A percentile compares a stretch with the other conserved stretches of the same genome.
Evolutionary conservation across 2,797 vertebrate species (phyloP).

Genomic region (Ptychobarbus kaznakovi): DNA sequence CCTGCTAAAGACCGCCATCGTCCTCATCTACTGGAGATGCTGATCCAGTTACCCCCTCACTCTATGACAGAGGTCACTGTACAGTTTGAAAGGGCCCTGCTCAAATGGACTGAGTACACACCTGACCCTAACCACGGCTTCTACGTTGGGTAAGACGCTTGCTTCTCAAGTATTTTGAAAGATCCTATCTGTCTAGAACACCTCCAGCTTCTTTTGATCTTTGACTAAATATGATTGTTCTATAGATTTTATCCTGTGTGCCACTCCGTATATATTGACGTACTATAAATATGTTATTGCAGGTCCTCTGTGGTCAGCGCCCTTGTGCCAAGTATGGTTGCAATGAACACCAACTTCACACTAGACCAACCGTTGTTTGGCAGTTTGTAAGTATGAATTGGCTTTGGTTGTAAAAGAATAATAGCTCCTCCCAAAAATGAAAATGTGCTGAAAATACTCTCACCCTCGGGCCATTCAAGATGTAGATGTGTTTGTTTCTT

Average conservation of each 20-base stretch:
- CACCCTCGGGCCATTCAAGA: not conserved
- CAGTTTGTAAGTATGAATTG: constrained; percentile 85
- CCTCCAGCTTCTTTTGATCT: not conserved
- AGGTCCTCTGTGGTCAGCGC: constrained; percentile 95
- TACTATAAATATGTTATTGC: constrained; percentile 24
- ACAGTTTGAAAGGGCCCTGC: constrained; percentile 93
- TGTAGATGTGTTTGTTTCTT: not conserved
- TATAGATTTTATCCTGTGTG: not conserved
- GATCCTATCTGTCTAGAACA: not conserved
- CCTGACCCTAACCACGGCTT: constrained; percentile 97
- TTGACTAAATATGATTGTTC: not conserved
- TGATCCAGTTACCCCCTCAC: constrained; percentile 94
- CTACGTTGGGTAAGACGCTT: constrained; percentile 85
- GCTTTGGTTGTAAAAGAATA: not conserved
- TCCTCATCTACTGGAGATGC: constrained; percentile 96
- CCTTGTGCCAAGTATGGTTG: constrained; percentile 89
- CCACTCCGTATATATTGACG: not conserved
- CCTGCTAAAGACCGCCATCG: constrained; percentile 91
- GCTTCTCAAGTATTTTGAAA: not conserved
- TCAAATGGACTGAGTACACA: constrained; percentile 98
- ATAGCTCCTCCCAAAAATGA: no score
- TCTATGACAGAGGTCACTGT: constrained; percentile 94
- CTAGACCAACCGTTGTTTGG: constrained; percentile 87
- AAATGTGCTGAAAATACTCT: not conserved
- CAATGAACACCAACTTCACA: constrained; percentile 82